Evolutionary conservation across 2,888 invertebrate genomes (phyloP).

Genomic region (Quadriops clusia): DNA sequence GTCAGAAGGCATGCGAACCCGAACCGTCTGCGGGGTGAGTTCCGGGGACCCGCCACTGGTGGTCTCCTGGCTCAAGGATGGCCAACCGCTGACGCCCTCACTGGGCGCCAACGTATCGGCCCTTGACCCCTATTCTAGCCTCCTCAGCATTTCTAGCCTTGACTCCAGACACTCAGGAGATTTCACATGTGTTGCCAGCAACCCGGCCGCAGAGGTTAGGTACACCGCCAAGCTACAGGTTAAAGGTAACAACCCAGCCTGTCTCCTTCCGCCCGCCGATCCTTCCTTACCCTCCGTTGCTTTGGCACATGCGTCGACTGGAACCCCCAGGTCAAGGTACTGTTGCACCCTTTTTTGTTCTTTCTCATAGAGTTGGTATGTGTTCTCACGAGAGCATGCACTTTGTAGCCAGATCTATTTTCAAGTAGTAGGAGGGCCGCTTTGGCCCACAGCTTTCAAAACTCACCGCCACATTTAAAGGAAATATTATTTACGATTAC

Average conservation of each 20-base stretch:
- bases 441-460: conserved; percentile 10
- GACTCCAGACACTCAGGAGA: conserved; percentile 64
- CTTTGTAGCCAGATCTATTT: conserved; percentile 1
- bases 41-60: conserved; percentile 69
- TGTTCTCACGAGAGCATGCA: conserved; percentile 1
- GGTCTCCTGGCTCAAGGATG: conserved; percentile 75
- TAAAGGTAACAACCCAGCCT: conserved; percentile 56
- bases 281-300: conserved; percentile 34
- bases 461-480: conserved; percentile 18
- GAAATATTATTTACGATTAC: conserved; percentile 21
- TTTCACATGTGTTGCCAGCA: conserved; percentile 68
- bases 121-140: conserved; percentile 65
- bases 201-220: conserved; percentile 67
- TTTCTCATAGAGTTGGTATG: conserved; percentile 13
- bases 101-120: conserved; percentile 57
- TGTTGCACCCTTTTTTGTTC: conserved; percentile 50
- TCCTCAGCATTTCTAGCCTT: conserved; percentile 65
- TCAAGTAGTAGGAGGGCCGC: conserved; percentile 6
- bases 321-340: conserved; percentile 46
- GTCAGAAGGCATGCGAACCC: conserved; percentile 70
- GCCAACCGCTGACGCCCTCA: conserved; percentile 52
- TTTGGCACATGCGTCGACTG: conserved; percentile 51
- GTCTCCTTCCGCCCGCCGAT: conserved; percentile 22
- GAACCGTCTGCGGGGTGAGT: conserved; percentile 70
- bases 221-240: conserved; percentile 69